These are phyloP conservation scores for Pangasius djambal DNA, from an alignment of 2,797 vertebrate genomes.

Conservation along the genomic window DNA sequence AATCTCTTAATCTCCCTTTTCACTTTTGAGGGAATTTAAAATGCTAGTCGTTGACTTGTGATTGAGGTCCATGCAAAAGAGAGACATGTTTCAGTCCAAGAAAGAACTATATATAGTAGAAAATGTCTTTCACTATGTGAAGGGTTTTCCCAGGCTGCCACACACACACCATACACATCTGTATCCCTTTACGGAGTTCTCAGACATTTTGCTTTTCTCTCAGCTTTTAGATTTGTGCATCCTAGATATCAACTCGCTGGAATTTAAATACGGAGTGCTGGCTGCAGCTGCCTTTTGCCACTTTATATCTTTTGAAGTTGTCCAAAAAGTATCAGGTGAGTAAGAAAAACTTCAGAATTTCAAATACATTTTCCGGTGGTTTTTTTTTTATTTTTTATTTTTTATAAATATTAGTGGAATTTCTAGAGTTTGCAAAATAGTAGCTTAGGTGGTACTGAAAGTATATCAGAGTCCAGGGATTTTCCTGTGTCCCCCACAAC, in stretches of 20 bases:
- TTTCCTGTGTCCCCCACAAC: background rate
- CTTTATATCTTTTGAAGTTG: constrained; percentile 78
- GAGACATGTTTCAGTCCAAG: background rate
- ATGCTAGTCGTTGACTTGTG: background rate
- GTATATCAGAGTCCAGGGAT: background rate
- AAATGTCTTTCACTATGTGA: background rate
- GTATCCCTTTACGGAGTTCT: background rate
- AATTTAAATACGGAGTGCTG: constrained; percentile 84
- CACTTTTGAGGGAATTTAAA: background rate
- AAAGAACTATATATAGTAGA: background rate
- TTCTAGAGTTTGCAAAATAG: background rate
- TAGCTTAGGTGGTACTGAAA: background rate
- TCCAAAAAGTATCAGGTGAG: constrained; percentile 83
- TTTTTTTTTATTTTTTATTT: background rate
- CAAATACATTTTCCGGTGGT: background rate
- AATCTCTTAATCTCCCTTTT: background rate
- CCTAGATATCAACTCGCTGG: constrained; percentile 82
- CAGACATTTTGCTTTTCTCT: constrained; percentile 13
- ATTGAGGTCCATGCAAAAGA: background rate
- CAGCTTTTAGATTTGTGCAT: constrained; percentile 90
- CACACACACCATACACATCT: background rate
- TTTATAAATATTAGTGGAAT: background rate
- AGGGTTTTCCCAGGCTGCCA: background rate
- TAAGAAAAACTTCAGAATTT: constrained; percentile 59
- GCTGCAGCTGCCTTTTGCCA: constrained; percentile 84